Evolutionary conservation across 1,140 invertebrate genomes (phyloP), one percentile per base, ranked within the genome.

Genomic region (Drosophila teissieri): DNA sequence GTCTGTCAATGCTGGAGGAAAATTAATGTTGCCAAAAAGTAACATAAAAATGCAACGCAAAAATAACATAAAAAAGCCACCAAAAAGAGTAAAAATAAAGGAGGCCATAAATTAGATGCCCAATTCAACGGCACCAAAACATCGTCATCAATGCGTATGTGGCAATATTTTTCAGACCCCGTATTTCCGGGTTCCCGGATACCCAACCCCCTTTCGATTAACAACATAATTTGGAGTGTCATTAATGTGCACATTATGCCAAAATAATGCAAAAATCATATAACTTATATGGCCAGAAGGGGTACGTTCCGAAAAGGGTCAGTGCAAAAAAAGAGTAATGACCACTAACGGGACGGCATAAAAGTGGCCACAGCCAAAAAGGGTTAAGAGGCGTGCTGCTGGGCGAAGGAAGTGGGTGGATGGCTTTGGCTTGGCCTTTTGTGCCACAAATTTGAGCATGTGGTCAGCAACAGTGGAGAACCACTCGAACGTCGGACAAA

Each of bases 211-310:
- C 56, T 40, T 76, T 57, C 83, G 80, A 88, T 88, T 88, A 88
- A 88, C 83, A 88, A 88, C 84, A 88, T 88, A 70, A 88, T 88
- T 83, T 80, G 72, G 58, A 88, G 83, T 88, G 84, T 88, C 83
- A 83, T 89, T 88, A 88, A 88, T 88, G 83, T 73, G 80, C 75
- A 88, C 83, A 88, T 88, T 88, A 88, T 78, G 83, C 79, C 83
- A 83, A 88, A 88, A 80, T 88, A 88, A 88, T 88, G 79, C 83
- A 88, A 69, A 89, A 88, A 89, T 89, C 84, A 88, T 88, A 88
- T 88, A 83, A 88, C 63, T 88, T 88, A 88, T 85, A 65, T 69
- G 53, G 40, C 58, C 45, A 31, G 48, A 17, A 80, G 77, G 82
- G 77, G 77, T 73, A 65, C 22, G 17, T 60, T 57, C 22, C 48